Evolutionary conservation across 30 jellyfish, hydroid and myxozoan genomes (phyloP).

Genomic region (Hydra vulgaris): DNA sequence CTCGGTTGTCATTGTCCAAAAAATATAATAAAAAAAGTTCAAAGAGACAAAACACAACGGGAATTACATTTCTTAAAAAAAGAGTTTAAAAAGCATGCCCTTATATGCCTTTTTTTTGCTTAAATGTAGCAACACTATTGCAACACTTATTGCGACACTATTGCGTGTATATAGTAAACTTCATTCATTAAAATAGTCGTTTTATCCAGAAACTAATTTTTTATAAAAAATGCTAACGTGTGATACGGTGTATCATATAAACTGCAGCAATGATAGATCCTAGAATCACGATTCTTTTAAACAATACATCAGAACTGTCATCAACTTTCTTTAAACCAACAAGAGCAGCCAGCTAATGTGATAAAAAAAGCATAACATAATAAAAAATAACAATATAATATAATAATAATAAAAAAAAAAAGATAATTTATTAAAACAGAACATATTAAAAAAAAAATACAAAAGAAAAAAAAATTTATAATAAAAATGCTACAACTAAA

Average conservation of each 20-base stretch:
- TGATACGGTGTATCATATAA: background rate
- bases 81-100: background rate
- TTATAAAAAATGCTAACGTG: background rate
- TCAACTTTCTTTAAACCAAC: background rate
- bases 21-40: too few relatives aligned
- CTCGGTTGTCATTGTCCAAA: too few relatives aligned
- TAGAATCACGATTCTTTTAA: background rate
- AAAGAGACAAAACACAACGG: background rate
- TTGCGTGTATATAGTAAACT: background rate
- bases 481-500: too few relatives aligned
- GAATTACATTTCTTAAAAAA: background rate
- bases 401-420: too few relatives aligned
- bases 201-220: background rate
- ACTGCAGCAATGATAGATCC: background rate
- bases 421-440: background rate
- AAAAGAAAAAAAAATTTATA: too few relatives aligned
- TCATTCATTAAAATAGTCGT: background rate
- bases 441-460: too few relatives aligned
- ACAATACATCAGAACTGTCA: background rate
- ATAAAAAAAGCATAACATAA: too few relatives aligned
- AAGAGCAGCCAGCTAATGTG: background rate
- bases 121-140: too few relatives aligned
- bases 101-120: background rate
- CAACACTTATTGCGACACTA: background rate
- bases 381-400: too few relatives aligned